These are phyloP conservation scores for Cyphomyrus plagiostoma DNA, from an alignment of 2,113 vertebrate genomes.

Conservation along the genomic window DNA sequence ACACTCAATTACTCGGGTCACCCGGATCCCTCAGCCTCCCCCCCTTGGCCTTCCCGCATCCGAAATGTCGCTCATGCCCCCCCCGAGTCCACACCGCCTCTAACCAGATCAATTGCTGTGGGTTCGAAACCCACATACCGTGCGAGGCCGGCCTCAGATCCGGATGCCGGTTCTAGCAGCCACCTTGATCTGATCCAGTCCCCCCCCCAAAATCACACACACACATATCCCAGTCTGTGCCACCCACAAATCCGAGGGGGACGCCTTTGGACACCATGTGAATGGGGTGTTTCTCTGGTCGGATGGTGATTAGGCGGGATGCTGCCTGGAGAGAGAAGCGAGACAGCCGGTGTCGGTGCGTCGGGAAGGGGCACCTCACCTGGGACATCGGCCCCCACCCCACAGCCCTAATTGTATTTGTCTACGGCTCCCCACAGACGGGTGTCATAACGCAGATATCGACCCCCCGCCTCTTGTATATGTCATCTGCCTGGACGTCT, in stretches of 20 bases:
- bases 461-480: background rate
- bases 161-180: background rate
- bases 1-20: slow-evolving; percentile 92
- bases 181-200: background rate
- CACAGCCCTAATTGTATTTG: slow-evolving; percentile 1
- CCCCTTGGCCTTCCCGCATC: slow-evolving; percentile 48
- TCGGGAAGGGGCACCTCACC: background rate
- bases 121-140: background rate
- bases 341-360: background rate
- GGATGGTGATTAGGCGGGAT: slow-evolving; percentile 21
- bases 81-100: background rate
- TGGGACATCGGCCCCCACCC: background rate
- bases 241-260: background rate
- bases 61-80: background rate
- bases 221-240: background rate
- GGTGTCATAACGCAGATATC: background rate
- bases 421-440: background rate
- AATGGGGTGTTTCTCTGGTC: slow-evolving; percentile 1
- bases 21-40: slow-evolving; percentile 75
- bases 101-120: background rate
- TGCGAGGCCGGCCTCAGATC: background rate
- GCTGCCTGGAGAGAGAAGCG: background rate
- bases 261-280: background rate
- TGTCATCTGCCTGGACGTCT: background rate
- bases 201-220: background rate